phyloP scores from a whole-genome alignment of 1,140 invertebrate species.

The Anoplolepis gracilipes region DNA sequence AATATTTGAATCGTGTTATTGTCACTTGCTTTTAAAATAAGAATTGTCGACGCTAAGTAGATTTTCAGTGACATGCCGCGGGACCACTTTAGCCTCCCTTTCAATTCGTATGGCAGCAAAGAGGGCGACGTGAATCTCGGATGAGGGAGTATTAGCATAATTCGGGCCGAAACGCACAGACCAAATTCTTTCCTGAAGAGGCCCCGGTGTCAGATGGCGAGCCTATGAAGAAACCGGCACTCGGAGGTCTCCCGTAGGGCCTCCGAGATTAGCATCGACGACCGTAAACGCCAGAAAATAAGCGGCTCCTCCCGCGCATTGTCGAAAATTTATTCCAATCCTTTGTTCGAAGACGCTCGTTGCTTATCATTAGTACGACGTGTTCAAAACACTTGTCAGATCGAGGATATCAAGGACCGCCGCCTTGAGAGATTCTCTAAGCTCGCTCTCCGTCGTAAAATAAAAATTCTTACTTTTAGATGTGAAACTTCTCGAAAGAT shows the following conservation, averaged over 20 bases:
- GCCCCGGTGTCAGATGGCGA: constrained; percentile 70
- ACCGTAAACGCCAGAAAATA: constrained; percentile 74
- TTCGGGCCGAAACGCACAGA: constrained; percentile 69
- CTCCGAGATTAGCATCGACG: constrained; percentile 73
- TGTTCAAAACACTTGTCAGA: constrained; percentile 68
- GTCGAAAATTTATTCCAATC: constrained; percentile 76
- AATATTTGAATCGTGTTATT: background rate
- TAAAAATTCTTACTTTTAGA: constrained; percentile 58
- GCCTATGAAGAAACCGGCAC: constrained; percentile 65
- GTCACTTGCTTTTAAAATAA: background rate
- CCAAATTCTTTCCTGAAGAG: constrained; percentile 69
- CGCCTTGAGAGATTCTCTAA: background rate
- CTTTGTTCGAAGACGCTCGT: constrained; percentile 73
- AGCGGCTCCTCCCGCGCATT: constrained; percentile 65
- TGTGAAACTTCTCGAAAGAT: background rate
- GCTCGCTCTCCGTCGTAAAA: constrained; percentile 43
- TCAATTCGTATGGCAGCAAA: constrained; percentile 53
- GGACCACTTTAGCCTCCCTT: constrained; percentile 19
- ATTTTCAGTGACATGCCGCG: constrained; percentile 23
- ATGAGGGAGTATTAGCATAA: constrained; percentile 79
- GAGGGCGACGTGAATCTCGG: constrained; percentile 50
- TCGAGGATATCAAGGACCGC: constrained; percentile 29
- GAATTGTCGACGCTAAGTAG: constrained; percentile 8
- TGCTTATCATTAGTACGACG: constrained; percentile 75
- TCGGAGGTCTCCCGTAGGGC: constrained; percentile 62